Base-by-base conservation (phyloP, 2,797 vertebrate species). In the Lycodopsis pacificus region DNA sequence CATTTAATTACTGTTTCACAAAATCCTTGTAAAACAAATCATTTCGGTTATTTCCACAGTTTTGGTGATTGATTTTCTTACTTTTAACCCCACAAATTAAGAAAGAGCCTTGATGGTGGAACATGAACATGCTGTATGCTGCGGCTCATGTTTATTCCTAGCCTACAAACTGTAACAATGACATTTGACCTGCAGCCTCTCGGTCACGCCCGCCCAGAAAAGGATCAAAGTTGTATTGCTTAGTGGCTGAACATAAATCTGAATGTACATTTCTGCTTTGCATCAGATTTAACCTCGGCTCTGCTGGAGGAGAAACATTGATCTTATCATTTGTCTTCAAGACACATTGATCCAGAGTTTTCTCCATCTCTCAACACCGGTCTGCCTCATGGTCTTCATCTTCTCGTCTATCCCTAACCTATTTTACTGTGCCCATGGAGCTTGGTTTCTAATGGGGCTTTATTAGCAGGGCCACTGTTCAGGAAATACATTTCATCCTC, bases 261-360 rank as follows among this genome's bases (percentile, higher is more conserved):
- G 66, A 22, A 82, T 61, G 79, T 66, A 53, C 38, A 69, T 80
- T 67, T 86, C 58, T 82, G 59, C 76, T 80, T 77, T 58, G 65
- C 72, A 25, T 81, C 73, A 64, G 40, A 59, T 85, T 76, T 73
- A 80, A 88, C 86, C 79, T 82, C 30, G 3, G 53, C 65, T 59
- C 30, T 25, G 54, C 71, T 20, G 57, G 14, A 85, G 65, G 30
- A 20, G 62, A 85, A 49, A 63, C 70, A 84, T 88, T 4, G 65
- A 85, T 89, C 75, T 48, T 42, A 22, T 25, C 76, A 64, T 91
- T 73, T 49, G 25, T 89, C 86, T 84, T 80, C 36, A 44, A 69
- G 81, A 79, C 84, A 53, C 85, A 88, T 82, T 87, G 85, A 92
- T 91, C 77, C 79, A 80, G 51, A 7, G 20, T 82, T 85, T 65